Conservation (phyloP, 2,888 invertebrate genomes). For the Hanleya hanleyi region DNA sequence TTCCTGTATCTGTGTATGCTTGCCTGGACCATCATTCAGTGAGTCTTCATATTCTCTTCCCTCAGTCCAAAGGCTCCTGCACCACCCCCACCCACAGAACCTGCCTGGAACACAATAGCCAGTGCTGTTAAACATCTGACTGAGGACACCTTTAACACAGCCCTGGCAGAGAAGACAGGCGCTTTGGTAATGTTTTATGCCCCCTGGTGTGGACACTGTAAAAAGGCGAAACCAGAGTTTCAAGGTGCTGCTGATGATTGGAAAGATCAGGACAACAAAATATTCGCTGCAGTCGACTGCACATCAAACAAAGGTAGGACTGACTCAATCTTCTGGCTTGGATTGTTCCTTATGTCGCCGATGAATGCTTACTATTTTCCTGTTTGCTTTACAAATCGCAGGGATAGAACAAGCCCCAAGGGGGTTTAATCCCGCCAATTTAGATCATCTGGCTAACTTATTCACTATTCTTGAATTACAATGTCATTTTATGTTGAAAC, state of each 20-base stretch:
- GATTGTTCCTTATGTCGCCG: neutral
- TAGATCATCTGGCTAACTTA: too few species aligned
- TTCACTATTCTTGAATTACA: too few species aligned
- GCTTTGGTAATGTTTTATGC: constrained; percentile 92
- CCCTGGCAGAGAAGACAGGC: constrained; percentile 86
- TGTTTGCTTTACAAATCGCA: too few species aligned
- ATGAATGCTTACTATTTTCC: neutral
- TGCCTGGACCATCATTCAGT: too few species aligned
- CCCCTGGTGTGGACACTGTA: constrained; percentile 94
- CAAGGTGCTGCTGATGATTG: constrained; percentile 84
- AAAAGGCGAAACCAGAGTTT: constrained; percentile 88
- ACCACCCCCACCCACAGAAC: constrained; percentile 80
- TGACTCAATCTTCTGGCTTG: neutral
- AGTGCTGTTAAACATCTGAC: constrained; percentile 84
- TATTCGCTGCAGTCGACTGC: constrained; percentile 89
- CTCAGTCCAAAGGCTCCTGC: constrained; percentile 80
- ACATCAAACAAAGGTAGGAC: constrained; percentile 73
- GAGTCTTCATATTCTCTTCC: too few species aligned
- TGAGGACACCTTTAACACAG: constrained; percentile 80
- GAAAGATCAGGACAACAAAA: constrained; percentile 75
- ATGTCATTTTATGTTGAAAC: too few species aligned
- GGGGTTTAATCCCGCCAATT: too few species aligned
- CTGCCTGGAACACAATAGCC: constrained; percentile 84
- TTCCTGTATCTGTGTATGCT: too few species aligned
- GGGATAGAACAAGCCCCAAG: too few species aligned